Base-by-base conservation (phyloP, 2,797 vertebrate genomes). In the Sebastes steindachneri region DNA sequence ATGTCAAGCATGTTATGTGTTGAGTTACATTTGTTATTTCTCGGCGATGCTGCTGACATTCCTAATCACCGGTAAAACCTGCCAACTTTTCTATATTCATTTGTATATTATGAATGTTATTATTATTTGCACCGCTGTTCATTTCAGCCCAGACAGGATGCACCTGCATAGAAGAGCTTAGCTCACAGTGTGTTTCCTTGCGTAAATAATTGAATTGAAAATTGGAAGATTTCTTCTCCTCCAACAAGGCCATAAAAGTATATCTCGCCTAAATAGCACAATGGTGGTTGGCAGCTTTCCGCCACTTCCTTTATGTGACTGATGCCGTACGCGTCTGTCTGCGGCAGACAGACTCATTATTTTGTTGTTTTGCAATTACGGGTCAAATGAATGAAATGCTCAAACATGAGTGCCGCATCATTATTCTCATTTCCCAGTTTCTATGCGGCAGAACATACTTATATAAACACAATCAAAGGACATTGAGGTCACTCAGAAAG, bases 131-230 rank as follows among this genome's bases (percentile, higher is more conserved):
- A 53, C 19, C 1, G 1, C 66, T 80, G 26, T 45, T 65, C 10
- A 74, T 84, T 80, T 48, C 37, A 45, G 41, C 57, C 33, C 35
- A 76, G 29, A 62, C 71, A 60, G 23, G 54, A 68, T 28, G 77
- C 74, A 87, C 73, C 76, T 87, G 83, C 77, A 60, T 3, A 45
- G 25, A 68, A 67, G 60, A 57, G 57, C 65, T 75, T 12, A 77
- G 57, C 66, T 81, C 74, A 68, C 48, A 15, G 45, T 48, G 28
- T 54, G 62, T 70, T 77, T 82, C 31, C 23, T 79, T 67, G 66
- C 21, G 26, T 86, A 74, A 84, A 88, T 91, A 84, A 91, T 86
- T 86, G 37, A 90, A 89, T 54, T 75, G 76, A 68, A 91, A 88
- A 91, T 82, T 59, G 74, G 45, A 67, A 84, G 75, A 83, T 79